Conservation (phyloP, 1,140 invertebrate genomes). For the Pseudomyrmex concolor region DNA sequence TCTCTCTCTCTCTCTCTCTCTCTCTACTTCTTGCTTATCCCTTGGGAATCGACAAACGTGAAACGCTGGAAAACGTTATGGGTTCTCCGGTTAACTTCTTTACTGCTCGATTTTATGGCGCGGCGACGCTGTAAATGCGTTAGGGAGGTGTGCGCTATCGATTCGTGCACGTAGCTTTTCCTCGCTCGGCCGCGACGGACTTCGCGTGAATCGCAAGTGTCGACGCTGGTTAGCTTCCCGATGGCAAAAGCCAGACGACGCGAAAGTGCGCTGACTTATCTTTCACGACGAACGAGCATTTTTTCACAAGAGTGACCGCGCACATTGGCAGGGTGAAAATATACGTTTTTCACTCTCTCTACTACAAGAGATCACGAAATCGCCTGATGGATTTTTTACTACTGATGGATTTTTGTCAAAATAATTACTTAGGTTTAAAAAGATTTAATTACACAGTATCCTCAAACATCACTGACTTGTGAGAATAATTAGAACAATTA, state of each 20-base stretch:
- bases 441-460: neutral
- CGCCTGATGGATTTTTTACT: neutral
- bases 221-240: slow-evolving; percentile 18
- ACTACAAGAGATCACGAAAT: neutral
- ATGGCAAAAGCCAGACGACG: slow-evolving; percentile 21
- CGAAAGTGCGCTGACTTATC: slow-evolving; percentile 49
- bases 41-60: slow-evolving; percentile 49
- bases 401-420: neutral
- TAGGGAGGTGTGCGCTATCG: slow-evolving; percentile 48
- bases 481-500: neutral
- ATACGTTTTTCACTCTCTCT: neutral
- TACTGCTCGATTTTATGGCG: slow-evolving; percentile 62
- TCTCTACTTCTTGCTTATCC: slow-evolving; percentile 10
- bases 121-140: slow-evolving; percentile 67
- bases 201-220: slow-evolving; percentile 50
- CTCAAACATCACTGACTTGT: neutral
- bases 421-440: neutral
- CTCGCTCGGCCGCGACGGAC: slow-evolving; percentile 41
- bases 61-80: slow-evolving; percentile 56
- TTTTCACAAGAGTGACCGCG: neutral
- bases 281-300: slow-evolving; percentile 21
- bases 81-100: slow-evolving; percentile 66
- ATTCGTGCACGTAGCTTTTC: slow-evolving; percentile 25
- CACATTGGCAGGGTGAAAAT: neutral
- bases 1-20: slow-evolving; percentile 4